These are phyloP conservation scores for Platyrinchus mystaceus DNA, from an alignment of 2,797 vertebrate species.

Conservation along the genomic window DNA sequence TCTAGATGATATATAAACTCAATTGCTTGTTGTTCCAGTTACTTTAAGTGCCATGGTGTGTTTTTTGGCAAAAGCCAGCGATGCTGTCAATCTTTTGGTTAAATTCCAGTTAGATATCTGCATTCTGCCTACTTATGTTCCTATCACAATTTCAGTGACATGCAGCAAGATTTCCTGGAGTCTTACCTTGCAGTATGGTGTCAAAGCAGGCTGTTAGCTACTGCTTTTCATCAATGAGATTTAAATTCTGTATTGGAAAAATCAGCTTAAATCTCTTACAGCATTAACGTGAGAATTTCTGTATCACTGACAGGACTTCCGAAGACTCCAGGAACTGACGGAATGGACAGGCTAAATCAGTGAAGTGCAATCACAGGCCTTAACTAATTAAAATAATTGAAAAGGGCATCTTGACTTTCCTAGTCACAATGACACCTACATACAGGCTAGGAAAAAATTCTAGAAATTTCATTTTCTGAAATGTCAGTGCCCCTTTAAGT, in stretches of 20 bases:
- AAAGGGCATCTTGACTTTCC: not conserved
- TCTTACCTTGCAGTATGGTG: not conserved
- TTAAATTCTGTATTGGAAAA: not conserved
- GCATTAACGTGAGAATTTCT: not conserved
- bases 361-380: not conserved
- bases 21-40: not conserved
- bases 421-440: not conserved
- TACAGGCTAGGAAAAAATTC: not conserved
- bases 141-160: not conserved
- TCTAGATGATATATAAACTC: not conserved
- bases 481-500: not conserved
- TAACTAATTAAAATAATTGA: not conserved
- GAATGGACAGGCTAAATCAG: not conserved
- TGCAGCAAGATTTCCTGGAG: not conserved
- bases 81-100: slow-evolving; percentile 34
- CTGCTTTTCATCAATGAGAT: not conserved
- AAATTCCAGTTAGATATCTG: slow-evolving; percentile 30
- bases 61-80: not conserved
- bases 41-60: not conserved
- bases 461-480: not conserved
- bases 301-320: not conserved
- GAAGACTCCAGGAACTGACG: not conserved
- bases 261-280: not conserved
- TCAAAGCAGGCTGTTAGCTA: not conserved
- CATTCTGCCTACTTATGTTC: slow-evolving; percentile 16